Conservation (phyloP, 2,888 invertebrate genomes). For the Meiosimyza decipiens region DNA sequence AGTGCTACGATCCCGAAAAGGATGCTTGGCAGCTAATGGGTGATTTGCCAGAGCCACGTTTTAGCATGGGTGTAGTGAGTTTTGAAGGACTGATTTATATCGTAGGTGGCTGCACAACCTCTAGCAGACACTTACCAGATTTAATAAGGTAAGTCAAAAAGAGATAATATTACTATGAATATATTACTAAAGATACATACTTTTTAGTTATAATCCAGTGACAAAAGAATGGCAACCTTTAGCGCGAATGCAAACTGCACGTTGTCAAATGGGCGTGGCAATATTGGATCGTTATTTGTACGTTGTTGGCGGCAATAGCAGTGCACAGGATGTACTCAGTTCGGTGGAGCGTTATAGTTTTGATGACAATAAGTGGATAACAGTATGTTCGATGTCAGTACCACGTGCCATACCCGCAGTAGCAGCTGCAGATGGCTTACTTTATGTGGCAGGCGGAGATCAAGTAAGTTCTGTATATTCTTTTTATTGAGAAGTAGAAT, state of each 20-base stretch:
- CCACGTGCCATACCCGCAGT: slow-evolving; percentile 87
- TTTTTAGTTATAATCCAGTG: slow-evolving; percentile 78
- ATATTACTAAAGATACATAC: background rate
- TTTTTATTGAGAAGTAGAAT: background rate
- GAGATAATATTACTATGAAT: background rate
- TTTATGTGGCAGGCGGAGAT: slow-evolving; percentile 89
- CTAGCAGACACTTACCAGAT: slow-evolving; percentile 82
- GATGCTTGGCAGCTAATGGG: slow-evolving; percentile 84
- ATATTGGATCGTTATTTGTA: slow-evolving; percentile 85
- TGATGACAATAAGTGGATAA: slow-evolving; percentile 76
- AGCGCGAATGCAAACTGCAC: slow-evolving; percentile 81
- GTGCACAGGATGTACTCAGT: slow-evolving; percentile 80
- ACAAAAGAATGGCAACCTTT: slow-evolving; percentile 83
- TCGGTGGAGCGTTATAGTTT: slow-evolving; percentile 78
- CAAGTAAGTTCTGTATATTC: slow-evolving; percentile 64
- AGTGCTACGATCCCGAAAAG: slow-evolving; percentile 83
- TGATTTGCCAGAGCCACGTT: slow-evolving; percentile 84
- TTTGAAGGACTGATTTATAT: slow-evolving; percentile 78
- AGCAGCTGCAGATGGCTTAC: slow-evolving; percentile 82
- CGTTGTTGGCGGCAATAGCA: slow-evolving; percentile 89
- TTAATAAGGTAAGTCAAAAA: slow-evolving; percentile 68
- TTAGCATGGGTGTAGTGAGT: slow-evolving; percentile 91
- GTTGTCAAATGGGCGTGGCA: slow-evolving; percentile 92
- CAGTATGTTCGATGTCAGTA: slow-evolving; percentile 77
- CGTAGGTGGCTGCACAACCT: slow-evolving; percentile 89